phyloP scores from a whole-genome alignment of 1,140 invertebrate species.

The Whitmania pigra region DNA sequence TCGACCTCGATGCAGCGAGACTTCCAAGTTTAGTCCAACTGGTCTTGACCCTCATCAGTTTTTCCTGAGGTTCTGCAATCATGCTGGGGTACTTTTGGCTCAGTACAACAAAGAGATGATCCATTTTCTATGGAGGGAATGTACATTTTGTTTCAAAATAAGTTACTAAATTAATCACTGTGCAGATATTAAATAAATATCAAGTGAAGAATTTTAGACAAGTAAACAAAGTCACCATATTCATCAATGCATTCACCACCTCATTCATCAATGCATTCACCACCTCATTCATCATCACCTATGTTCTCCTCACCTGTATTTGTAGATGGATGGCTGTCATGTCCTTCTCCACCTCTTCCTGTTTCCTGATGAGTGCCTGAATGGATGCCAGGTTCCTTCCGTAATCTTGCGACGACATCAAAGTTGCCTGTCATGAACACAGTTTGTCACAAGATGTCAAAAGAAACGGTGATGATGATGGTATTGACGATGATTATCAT shows the following conservation, averaged over 20 bases:
- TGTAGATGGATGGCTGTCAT: slow-evolving; percentile 71
- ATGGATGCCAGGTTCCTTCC: slow-evolving; percentile 89
- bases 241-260: neutral
- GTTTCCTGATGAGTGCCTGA: slow-evolving; percentile 80
- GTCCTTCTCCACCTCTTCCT: slow-evolving; percentile 92
- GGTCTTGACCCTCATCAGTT: slow-evolving; percentile 77
- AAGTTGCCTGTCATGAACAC: slow-evolving; percentile 53
- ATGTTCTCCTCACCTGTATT: slow-evolving; percentile 31
- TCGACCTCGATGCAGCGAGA: slow-evolving; percentile 33
- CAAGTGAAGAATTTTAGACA: neutral
- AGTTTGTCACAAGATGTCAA: neutral
- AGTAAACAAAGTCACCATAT: neutral
- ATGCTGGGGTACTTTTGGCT: slow-evolving; percentile 83
- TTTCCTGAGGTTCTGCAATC: slow-evolving; percentile 73
- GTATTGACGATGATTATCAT: neutral
- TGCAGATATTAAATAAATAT: neutral
- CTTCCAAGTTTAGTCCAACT: slow-evolving; percentile 83
- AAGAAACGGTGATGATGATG: neutral
- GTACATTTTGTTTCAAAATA: neutral
- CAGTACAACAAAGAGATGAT: slow-evolving; percentile 47
- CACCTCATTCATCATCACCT: no score
- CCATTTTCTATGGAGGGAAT: slow-evolving; percentile 33
- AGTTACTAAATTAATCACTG: neutral
- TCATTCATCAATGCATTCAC: neutral
- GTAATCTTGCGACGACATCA: slow-evolving; percentile 81